phyloP scores from a whole-genome alignment of 35 echinoderm and acorn worm species.

The Strongylocentrotus purpuratus region DNA sequence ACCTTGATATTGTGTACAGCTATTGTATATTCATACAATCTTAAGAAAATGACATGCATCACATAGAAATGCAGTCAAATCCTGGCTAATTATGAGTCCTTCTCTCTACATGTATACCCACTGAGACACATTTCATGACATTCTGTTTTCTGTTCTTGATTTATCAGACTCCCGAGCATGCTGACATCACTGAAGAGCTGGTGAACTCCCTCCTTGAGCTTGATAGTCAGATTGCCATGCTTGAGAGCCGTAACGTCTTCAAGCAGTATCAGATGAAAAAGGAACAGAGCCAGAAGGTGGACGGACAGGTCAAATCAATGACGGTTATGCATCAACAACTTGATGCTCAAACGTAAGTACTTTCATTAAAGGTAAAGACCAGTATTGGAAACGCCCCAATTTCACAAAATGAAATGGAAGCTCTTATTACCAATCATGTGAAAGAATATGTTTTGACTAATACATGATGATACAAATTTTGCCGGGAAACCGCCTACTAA shows the following conservation, averaged over 20 bases:
- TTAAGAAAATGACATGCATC: neutral
- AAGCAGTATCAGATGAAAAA: constrained; percentile 78
- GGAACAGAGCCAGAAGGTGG: constrained; percentile 57
- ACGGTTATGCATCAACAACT: constrained; percentile 65
- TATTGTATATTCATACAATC: neutral
- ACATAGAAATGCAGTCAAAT: too few species aligned
- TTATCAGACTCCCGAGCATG: constrained; percentile 49
- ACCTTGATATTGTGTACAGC: neutral
- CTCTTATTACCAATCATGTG: too few species aligned
- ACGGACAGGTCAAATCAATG: constrained; percentile 59
- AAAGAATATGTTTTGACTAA: too few species aligned
- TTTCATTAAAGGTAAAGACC: too few species aligned
- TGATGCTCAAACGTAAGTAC: constrained; percentile 74
- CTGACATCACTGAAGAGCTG: constrained; percentile 74
- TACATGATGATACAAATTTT: too few species aligned
- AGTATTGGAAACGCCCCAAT: too few species aligned
- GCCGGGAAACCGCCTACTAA: too few species aligned
- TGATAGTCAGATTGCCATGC: constrained; percentile 56
- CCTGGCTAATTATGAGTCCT: too few species aligned
- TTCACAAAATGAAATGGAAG: too few species aligned
- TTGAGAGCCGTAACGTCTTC: constrained; percentile 71
- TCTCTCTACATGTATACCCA: neutral
- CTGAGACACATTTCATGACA: neutral
- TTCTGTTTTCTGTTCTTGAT: neutral
- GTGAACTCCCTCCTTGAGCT: constrained; percentile 64